Conservation (phyloP, 2,113 vertebrate species). For the Beaufortia kweichowensis region DNA sequence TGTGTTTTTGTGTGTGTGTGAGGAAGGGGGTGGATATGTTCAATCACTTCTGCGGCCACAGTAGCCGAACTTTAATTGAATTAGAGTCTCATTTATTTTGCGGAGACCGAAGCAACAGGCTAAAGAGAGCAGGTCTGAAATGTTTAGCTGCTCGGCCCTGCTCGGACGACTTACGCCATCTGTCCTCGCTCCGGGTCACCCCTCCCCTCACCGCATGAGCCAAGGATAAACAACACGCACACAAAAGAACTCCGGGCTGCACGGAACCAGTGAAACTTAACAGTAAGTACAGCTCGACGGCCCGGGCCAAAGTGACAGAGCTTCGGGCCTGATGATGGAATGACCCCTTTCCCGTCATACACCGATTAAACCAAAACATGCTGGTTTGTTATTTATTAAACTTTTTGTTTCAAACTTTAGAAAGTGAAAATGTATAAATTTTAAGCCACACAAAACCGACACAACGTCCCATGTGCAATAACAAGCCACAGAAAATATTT, state of each 20-base stretch:
- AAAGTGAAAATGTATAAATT: too few species aligned
- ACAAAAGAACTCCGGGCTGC: conserved; percentile 92
- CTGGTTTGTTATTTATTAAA: too few species aligned
- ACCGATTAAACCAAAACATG: too few species aligned
- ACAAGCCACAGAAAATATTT: too few species aligned
- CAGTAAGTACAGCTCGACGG: neutral
- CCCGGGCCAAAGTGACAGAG: neutral
- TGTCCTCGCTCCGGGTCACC: conserved; percentile 88
- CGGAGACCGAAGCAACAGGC: conserved; percentile 87
- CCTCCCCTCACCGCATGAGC: conserved; percentile 82
- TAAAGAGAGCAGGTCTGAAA: conserved; percentile 72
- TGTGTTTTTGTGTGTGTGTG: conserved; percentile 44
- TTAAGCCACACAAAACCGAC: too few species aligned
- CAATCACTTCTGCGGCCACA: conserved; percentile 88
- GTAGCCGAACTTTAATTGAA: conserved; percentile 97
- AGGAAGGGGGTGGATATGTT: conserved; percentile 78
- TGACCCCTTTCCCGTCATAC: too few species aligned
- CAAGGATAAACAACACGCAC: conserved; percentile 88
- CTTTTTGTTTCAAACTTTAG: too few species aligned
- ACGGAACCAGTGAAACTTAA: conserved; percentile 57
- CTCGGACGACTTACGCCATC: conserved; percentile 92
- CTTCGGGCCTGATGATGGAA: neutral
- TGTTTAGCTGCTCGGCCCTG: conserved; percentile 84
- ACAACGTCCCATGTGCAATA: too few species aligned
- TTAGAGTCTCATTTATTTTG: conserved; percentile 99